Conservation (phyloP, 2,888 invertebrate species). For the Tromatobia lineatoria region DNA sequence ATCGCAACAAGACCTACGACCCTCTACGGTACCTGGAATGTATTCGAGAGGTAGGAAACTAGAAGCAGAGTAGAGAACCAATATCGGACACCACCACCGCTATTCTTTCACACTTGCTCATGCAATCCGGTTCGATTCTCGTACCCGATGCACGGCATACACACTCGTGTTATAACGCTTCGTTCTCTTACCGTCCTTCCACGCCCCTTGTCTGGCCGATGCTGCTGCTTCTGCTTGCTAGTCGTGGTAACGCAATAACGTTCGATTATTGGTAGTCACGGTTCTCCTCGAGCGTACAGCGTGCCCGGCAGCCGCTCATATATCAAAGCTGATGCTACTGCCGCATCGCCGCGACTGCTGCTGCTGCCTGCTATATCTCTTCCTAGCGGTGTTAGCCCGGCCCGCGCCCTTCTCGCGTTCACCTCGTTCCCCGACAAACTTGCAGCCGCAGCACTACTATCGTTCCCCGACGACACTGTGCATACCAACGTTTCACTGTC, state of each 20-base stretch:
- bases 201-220: slow-evolving; percentile 12
- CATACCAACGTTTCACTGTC: background rate
- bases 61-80: slow-evolving; percentile 35
- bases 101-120: slow-evolving; percentile 29
- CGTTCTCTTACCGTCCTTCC: slow-evolving; percentile 25
- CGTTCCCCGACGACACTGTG: slow-evolving; percentile 43
- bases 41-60: slow-evolving; percentile 25
- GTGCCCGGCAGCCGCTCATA: slow-evolving; percentile 76
- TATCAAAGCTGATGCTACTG: slow-evolving; percentile 79
- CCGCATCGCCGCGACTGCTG: slow-evolving; percentile 69
- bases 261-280: slow-evolving; percentile 83
- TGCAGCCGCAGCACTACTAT: slow-evolving; percentile 22
- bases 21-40: slow-evolving; percentile 30
- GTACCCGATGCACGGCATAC: slow-evolving; percentile 9
- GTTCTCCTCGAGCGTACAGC: slow-evolving; percentile 68
- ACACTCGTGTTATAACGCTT: slow-evolving; percentile 42
- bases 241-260: slow-evolving; percentile 81
- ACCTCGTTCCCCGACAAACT: slow-evolving; percentile 34
- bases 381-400: slow-evolving; percentile 29
- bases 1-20: slow-evolving; percentile 33
- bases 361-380: slow-evolving; percentile 55
- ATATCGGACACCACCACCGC: slow-evolving; percentile 36
- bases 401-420: slow-evolving; percentile 52
- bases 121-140: slow-evolving; percentile 16
- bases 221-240: slow-evolving; percentile 44